Percentiles rank a stretch among this genome's conserved stretches.
phyloP scores from a whole-genome alignment of 2,797 vertebrate genomes.

The Hyperoplus lanceolatus region DNA sequence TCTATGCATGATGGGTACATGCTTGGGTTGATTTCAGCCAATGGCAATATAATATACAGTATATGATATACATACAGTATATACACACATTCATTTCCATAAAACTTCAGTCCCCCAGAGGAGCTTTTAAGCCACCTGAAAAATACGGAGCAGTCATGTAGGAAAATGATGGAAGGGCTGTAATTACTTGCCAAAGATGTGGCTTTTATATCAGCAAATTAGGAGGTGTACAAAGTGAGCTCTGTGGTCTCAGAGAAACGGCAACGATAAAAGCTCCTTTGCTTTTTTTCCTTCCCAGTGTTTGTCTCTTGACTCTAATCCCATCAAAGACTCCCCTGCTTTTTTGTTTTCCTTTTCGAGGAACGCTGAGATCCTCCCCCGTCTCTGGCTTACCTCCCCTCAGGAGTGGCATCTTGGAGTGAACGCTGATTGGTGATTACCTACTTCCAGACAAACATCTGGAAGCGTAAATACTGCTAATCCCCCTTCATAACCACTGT shows the following conservation, averaged over 20 bases:
- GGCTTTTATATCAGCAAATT: constrained; percentile 77
- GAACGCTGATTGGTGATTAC: constrained; percentile 63
- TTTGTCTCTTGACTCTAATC: constrained; percentile 79
- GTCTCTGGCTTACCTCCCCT: constrained; percentile 55
- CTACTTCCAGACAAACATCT: constrained; percentile 75
- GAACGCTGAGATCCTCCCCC: constrained; percentile 58
- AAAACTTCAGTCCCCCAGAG: background rate
- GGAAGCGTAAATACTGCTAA: constrained; percentile 75
- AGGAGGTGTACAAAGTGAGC: constrained; percentile 70
- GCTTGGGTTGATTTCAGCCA: no score
- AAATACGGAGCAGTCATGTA: constrained; percentile 52
- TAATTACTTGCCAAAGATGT: constrained; percentile 76
- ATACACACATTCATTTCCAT: no score
- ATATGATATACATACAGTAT: no score
- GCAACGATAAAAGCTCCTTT: constrained; percentile 63
- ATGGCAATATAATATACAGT: no score
- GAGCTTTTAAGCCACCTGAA: constrained; percentile 73
- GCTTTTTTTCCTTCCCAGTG: constrained; percentile 53
- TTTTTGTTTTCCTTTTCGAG: constrained; percentile 62
- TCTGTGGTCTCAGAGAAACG: constrained; percentile 63
- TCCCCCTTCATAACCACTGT: constrained; percentile 64
- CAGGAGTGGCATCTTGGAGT: constrained; percentile 67
- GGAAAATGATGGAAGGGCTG: constrained; percentile 62
- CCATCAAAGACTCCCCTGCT: constrained; percentile 76
- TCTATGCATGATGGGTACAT: no score